phyloP scores from a whole-genome alignment of 2,797 vertebrate species.

The Sandelia bainsii region DNA sequence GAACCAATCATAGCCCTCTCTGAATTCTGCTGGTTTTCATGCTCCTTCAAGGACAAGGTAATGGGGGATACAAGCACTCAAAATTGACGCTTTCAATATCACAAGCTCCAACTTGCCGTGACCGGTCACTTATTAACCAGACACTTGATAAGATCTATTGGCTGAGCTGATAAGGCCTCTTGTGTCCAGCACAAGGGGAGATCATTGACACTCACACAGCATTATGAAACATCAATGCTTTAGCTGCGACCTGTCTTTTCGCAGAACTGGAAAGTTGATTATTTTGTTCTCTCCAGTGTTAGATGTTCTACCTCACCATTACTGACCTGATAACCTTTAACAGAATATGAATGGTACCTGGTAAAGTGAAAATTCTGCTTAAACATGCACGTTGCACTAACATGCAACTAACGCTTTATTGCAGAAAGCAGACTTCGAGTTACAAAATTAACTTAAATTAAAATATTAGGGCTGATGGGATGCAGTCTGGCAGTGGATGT shows the following conservation, averaged over 20 bases:
- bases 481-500: neutral
- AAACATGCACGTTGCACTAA: neutral
- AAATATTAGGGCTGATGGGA: neutral
- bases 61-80: slow-evolving; percentile 16
- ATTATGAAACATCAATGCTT: slow-evolving; percentile 79
- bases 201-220: slow-evolving; percentile 80
- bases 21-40: slow-evolving; percentile 36
- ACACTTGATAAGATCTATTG: slow-evolving; percentile 80
- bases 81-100: slow-evolving; percentile 55
- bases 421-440: neutral
- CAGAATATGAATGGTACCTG: slow-evolving; percentile 5
- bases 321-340: slow-evolving; percentile 30
- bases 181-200: slow-evolving; percentile 78
- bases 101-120: slow-evolving; percentile 54
- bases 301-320: slow-evolving; percentile 37
- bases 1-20: slow-evolving; percentile 15
- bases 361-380: slow-evolving; percentile 18
- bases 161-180: slow-evolving; percentile 77
- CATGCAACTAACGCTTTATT: neutral
- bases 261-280: slow-evolving; percentile 61
- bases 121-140: slow-evolving; percentile 80
- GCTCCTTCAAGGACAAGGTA: slow-evolving; percentile 20
- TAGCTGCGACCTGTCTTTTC: slow-evolving; percentile 67
- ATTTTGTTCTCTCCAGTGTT: slow-evolving; percentile 42
- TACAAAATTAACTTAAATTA: neutral